Percentiles rank a stretch among this genome's conserved stretches.
Conservation (phyloP, 2,113 vertebrate genomes). For the Salvator merianae region DNA sequence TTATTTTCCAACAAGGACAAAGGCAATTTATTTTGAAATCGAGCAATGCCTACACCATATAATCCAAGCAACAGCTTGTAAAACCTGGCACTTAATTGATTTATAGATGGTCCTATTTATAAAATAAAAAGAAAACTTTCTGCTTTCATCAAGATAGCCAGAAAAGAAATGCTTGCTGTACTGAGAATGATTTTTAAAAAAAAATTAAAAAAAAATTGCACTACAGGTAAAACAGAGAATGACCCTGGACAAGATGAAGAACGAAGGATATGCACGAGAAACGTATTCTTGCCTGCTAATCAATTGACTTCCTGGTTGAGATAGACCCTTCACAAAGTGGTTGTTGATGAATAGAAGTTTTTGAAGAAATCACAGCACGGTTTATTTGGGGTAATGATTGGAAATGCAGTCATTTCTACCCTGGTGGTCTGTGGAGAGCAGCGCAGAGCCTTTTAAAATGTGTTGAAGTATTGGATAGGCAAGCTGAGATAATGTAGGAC, state of each 20-base stretch:
- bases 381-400: conserved; percentile 25
- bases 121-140: background rate
- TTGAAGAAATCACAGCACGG: conserved; percentile 47
- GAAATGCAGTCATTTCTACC: conserved; percentile 40
- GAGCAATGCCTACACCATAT: background rate
- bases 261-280: conserved; percentile 3
- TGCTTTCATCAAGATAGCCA: too few relatives aligned
- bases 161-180: background rate
- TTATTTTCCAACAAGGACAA: conserved; percentile 29
- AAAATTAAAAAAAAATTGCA: too few relatives aligned
- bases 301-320: conserved; percentile 26
- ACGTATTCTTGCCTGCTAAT: background rate
- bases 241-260: conserved; percentile 10
- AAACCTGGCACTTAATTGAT: background rate
- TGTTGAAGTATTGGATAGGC: conserved; percentile 40
- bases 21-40: conserved; percentile 15
- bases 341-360: conserved; percentile 42
- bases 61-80: background rate
- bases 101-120: background rate
- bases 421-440: conserved; percentile 24
- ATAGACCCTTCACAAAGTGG: background rate
- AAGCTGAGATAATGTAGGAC: conserved; percentile 60
- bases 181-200: background rate
- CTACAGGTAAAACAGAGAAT: background rate
- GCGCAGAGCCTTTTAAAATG: conserved; percentile 49